Conservation (phyloP, 2,888 invertebrate species). For the Merodon equestris region DNA sequence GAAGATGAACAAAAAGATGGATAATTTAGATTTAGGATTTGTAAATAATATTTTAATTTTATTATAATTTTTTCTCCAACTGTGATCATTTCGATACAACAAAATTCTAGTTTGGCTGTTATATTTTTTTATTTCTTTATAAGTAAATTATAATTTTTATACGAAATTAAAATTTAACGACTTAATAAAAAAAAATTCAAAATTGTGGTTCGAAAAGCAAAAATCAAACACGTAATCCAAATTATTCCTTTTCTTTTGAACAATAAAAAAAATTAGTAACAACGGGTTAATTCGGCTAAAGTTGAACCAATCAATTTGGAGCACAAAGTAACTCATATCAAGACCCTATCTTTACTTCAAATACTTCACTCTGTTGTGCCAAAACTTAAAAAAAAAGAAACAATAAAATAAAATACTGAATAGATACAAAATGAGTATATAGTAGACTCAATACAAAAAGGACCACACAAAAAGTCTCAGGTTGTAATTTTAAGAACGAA, state of each 20-base stretch:
- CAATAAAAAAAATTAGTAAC: conserved; percentile 24
- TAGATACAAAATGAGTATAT: conserved; percentile 11
- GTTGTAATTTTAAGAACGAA: conserved; percentile 63
- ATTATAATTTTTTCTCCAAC: conserved; percentile 71
- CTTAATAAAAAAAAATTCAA: conserved; percentile 66
- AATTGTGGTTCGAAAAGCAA: conserved; percentile 73
- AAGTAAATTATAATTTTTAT: conserved; percentile 69
- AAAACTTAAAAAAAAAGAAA: conserved; percentile 20
- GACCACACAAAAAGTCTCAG: conserved; percentile 66
- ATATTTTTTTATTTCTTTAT: conserved; percentile 71
- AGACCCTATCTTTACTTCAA: neutral
- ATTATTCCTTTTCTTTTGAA: conserved; percentile 13
- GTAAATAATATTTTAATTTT: conserved; percentile 59
- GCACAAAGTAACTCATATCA: conserved; percentile 32
- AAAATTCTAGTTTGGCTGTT: conserved; percentile 74
- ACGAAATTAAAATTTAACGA: conserved; percentile 54
- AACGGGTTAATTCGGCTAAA: conserved; percentile 50
- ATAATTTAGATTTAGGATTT: conserved; percentile 56
- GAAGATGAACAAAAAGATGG: neutral
- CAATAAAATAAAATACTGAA: neutral
- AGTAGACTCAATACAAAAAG: conserved; percentile 33
- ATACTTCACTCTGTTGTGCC: conserved; percentile 19
- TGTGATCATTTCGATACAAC: conserved; percentile 76
- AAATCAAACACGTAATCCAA: conserved; percentile 33
- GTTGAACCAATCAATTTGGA: conserved; percentile 32